Conservation (phyloP, 1,140 invertebrate species). For the Cotesia vestalis region DNA sequence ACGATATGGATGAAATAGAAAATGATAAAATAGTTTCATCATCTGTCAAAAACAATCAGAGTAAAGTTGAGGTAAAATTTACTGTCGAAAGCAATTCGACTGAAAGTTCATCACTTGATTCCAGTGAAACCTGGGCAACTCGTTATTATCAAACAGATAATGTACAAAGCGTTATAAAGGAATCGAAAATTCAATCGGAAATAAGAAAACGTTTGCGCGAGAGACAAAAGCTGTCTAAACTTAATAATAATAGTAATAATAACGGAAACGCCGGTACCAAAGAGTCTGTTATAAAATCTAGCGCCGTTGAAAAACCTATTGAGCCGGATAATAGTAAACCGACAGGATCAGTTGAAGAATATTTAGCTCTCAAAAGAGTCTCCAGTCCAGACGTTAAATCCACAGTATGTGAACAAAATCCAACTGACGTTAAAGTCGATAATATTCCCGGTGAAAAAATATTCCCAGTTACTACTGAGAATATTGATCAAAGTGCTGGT, state of each 20-base stretch:
- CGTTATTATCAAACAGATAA: constrained; percentile 63
- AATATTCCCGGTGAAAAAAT: no score
- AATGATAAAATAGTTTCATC: constrained; percentile 36
- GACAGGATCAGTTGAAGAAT: constrained; percentile 62
- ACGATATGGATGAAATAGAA: constrained; percentile 60
- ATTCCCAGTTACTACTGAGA: no score
- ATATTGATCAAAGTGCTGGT: no score
- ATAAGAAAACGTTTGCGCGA: constrained; percentile 63
- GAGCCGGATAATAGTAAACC: constrained; percentile 43
- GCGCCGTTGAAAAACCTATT: constrained; percentile 32
- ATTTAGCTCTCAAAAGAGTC: constrained; percentile 57
- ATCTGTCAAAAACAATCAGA: constrained; percentile 7
- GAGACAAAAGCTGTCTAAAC: constrained; percentile 57
- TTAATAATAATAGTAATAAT: constrained; percentile 49
- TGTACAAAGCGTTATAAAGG: constrained; percentile 63
- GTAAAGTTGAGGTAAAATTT: not conserved
- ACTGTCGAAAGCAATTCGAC: not conserved
- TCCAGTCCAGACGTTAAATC: constrained; percentile 16
- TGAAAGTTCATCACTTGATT: constrained; percentile 16
- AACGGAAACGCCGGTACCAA: constrained; percentile 22
- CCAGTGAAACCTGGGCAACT: constrained; percentile 60
- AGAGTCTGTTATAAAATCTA: constrained; percentile 1
- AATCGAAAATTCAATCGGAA: constrained; percentile 65
- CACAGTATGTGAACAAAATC: not conserved
- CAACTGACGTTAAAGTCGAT: no score